Percentiles rank a stretch among this genome's conserved stretches.
These are phyloP conservation scores for Myripristis murdjan DNA, from an alignment of 2,797 vertebrate genomes.

Conservation along the genomic window DNA sequence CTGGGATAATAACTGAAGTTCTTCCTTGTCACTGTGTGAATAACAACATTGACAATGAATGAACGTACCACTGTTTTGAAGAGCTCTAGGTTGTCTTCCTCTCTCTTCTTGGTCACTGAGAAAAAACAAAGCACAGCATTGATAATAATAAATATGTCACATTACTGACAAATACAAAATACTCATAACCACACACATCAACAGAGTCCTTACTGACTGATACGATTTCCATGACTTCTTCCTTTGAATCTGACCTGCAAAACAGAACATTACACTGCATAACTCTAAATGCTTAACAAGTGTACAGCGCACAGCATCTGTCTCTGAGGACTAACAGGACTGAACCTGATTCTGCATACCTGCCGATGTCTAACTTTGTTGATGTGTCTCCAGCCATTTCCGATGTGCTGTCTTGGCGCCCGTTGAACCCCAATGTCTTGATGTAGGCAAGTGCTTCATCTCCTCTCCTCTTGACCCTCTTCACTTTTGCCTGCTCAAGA, in stretches of 20 bases:
- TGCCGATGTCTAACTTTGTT: not conserved
- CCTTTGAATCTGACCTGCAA: conserved; percentile 22
- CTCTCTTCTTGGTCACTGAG: not conserved
- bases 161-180: not conserved
- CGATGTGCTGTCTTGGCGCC: conserved; percentile 3
- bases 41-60: not conserved
- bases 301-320: not conserved
- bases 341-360: conserved; percentile 34
- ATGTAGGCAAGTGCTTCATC: conserved; percentile 66
- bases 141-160: conserved; percentile 5
- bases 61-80: conserved; percentile 44
- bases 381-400: conserved; percentile 37
- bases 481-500: conserved; percentile 67
- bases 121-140: not conserved
- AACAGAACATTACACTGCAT: conserved; percentile 21
- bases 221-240: not conserved
- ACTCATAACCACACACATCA: rapidly evolving
- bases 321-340: not conserved
- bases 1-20: no score
- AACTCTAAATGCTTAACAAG: not conserved
- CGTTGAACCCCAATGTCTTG: conserved; percentile 24
- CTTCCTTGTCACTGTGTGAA: no score
- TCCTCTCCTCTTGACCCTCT: conserved; percentile 65
- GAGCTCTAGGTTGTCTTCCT: not conserved
- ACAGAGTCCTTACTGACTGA: conserved; percentile 39